Percentiles rank a stretch among this genome's conserved stretches.
These are phyloP conservation scores for Xenopus petersii DNA, from an alignment of 2,797 vertebrate species.

Conservation along the genomic window DNA sequence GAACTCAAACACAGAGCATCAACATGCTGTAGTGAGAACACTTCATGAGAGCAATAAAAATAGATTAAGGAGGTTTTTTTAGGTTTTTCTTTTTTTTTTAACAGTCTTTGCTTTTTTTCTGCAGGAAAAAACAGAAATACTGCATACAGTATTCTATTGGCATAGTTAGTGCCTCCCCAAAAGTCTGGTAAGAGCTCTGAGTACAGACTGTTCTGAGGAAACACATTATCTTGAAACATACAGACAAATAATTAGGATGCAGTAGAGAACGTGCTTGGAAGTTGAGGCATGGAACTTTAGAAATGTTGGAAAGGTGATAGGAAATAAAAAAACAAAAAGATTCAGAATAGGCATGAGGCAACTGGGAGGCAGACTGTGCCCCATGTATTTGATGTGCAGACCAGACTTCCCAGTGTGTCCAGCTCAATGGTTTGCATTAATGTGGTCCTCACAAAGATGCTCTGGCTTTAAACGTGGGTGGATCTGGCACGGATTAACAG, in stretches of 20 bases:
- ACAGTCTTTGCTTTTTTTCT: conserved; percentile 63
- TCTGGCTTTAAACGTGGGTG: conserved; percentile 37
- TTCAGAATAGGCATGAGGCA: too few species aligned
- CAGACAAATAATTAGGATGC: conserved; percentile 47
- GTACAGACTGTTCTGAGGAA: conserved; percentile 67
- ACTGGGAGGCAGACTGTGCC: too few species aligned
- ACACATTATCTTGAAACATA: conserved; percentile 61
- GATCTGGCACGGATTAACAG: neutral
- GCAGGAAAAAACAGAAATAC: conserved; percentile 61
- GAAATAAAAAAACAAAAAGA: conserved; percentile 23
- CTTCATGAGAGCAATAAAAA: conserved; percentile 61
- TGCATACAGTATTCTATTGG: conserved; percentile 80
- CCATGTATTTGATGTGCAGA: too few species aligned
- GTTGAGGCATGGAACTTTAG: conserved; percentile 43
- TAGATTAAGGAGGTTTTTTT: conserved; percentile 99
- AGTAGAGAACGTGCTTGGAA: conserved; percentile 43
- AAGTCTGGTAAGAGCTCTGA: conserved; percentile 52
- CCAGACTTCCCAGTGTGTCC: too few species aligned
- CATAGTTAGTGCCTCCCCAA: conserved; percentile 70
- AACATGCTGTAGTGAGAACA: conserved; percentile 76
- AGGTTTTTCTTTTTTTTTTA: conserved; percentile 66
- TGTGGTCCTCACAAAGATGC: conserved; percentile 13
- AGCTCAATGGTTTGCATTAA: too few species aligned
- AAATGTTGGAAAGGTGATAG: conserved; percentile 45
- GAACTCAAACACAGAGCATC: conserved; percentile 54